Conservation (phyloP, 2,888 invertebrate species). For the Lochmaea crataegi region DNA sequence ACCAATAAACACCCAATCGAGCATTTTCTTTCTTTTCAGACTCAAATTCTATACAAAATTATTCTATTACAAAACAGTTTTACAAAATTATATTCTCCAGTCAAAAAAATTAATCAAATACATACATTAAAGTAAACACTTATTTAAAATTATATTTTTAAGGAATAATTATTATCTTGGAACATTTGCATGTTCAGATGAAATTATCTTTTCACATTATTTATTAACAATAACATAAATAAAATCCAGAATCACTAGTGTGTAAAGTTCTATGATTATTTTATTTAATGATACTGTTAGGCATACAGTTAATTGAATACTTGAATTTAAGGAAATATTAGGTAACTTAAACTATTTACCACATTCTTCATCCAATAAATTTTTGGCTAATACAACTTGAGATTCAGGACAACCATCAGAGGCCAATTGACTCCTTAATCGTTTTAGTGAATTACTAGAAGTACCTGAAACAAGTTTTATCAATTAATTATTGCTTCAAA, state of each 20-base stretch:
- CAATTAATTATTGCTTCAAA: background rate
- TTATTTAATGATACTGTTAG: background rate
- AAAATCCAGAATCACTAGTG: background rate
- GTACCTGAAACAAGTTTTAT: conserved; percentile 67
- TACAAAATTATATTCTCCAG: background rate
- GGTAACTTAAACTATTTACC: conserved; percentile 68
- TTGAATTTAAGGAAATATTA: conserved; percentile 14
- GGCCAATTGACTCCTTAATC: conserved; percentile 79
- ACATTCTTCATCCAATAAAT: conserved; percentile 81
- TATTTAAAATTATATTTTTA: background rate
- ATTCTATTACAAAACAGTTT: conserved; percentile 20
- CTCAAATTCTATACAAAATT: conserved; percentile 61
- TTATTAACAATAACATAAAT: background rate
- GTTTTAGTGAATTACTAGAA: conserved; percentile 73
- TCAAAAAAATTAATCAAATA: background rate
- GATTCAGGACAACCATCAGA: conserved; percentile 92
- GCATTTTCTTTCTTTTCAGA: conserved; percentile 81
- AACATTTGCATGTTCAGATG: background rate
- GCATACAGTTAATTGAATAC: background rate
- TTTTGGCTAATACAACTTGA: conserved; percentile 87
- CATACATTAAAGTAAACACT: background rate
- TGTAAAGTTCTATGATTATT: background rate
- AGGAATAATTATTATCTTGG: background rate
- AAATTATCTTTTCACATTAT: background rate
- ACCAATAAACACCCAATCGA: conserved; percentile 87